Evolutionary conservation across 1,140 invertebrate genomes (phyloP).

Genomic region (Proctacanthus coquilletti): DNA sequence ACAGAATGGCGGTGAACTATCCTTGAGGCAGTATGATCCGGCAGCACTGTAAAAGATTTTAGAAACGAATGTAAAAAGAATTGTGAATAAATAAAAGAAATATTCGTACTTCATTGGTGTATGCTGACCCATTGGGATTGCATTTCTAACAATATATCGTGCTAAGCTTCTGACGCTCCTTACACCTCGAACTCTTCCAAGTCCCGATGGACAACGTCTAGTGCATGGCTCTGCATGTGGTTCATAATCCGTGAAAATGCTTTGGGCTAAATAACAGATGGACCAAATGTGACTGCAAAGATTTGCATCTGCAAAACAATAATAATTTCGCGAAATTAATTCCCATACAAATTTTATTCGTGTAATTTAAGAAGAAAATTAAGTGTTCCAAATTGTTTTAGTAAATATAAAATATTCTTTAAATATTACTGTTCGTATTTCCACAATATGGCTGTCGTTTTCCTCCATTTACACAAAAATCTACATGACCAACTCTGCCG

Average conservation of each 20-base stretch:
- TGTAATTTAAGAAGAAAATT: no score
- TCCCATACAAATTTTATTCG: no score
- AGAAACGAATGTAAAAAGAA: background rate
- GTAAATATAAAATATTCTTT: no score
- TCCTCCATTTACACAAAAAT: conserved; percentile 62
- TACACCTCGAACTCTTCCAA: background rate
- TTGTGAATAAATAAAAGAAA: background rate
- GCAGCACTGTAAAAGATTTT: conserved; percentile 31
- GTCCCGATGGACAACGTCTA: conserved; percentile 35
- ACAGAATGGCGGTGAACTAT: conserved; percentile 47
- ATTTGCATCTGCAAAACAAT: conserved; percentile 12
- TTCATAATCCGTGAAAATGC: conserved; percentile 23
- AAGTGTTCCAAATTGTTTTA: no score
- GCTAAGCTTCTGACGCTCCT: background rate
- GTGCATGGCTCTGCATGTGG: conserved; percentile 34
- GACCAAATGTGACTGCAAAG: conserved; percentile 38
- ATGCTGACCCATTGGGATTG: conserved; percentile 37
- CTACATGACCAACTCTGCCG: conserved; percentile 49
- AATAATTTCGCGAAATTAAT: no score
- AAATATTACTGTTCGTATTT: conserved; percentile 44
- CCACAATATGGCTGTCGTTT: conserved; percentile 54
- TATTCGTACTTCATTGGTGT: conserved; percentile 34
- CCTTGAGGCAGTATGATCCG: conserved; percentile 49
- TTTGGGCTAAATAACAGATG: conserved; percentile 39
- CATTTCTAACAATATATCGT: conserved; percentile 23